phyloP scores from a whole-genome alignment of 1,140 invertebrate species.

The Caerostris darwini region DNA sequence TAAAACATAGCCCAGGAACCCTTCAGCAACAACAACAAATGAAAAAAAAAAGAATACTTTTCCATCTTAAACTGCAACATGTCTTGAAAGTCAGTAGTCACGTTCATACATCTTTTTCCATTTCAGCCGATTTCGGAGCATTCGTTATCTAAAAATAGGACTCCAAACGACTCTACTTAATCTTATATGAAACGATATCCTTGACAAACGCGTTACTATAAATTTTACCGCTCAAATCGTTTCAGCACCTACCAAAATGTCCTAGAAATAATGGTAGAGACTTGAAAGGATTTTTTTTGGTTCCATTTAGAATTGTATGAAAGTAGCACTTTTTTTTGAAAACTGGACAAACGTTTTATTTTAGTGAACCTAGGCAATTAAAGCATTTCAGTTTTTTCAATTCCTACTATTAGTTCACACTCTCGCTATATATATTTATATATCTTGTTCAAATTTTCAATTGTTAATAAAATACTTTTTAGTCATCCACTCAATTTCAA shows the following conservation, averaged over 20 bases:
- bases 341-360: too few species aligned
- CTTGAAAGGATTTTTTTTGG: background rate
- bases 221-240: conserved; percentile 34
- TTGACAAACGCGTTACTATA: conserved; percentile 63
- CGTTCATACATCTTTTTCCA: conserved; percentile 50
- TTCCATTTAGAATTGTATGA: background rate
- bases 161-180: conserved; percentile 59
- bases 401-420: too few species aligned
- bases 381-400: too few species aligned
- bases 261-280: background rate
- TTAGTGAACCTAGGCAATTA: too few species aligned
- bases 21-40: background rate
- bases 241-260: conserved; percentile 31
- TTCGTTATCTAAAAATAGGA: conserved; percentile 67
- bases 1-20: conserved; percentile 37
- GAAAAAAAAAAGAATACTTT: background rate
- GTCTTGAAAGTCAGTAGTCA: conserved; percentile 36
- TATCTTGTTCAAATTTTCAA: too few species aligned
- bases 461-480: too few species aligned
- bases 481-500: too few species aligned
- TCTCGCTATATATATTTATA: too few species aligned
- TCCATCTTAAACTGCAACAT: conserved; percentile 46
- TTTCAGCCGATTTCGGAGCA: conserved; percentile 42
- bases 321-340: background rate
- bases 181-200: conserved; percentile 62